These are phyloP conservation scores for Bellardia pandia DNA, from an alignment of 2,888 invertebrate genomes.

Conservation along the genomic window DNA sequence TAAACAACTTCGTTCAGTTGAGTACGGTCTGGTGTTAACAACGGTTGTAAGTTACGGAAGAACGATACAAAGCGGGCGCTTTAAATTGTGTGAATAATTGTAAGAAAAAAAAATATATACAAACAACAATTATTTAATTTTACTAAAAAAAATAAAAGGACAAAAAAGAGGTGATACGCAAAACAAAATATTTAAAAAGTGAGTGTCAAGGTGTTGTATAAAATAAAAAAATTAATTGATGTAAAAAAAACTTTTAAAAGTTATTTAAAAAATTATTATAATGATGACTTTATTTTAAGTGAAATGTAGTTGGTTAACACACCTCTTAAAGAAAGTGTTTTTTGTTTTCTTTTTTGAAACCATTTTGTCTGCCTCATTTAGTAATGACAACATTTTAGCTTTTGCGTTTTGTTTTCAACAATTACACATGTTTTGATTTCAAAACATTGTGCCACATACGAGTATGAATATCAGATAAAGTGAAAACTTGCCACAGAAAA, in stretches of 20 bases:
- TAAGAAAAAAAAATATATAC: constrained; percentile 1
- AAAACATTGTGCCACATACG: constrained; percentile 56
- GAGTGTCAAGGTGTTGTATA: constrained; percentile 49
- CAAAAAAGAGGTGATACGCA: not conserved
- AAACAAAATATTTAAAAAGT: constrained; percentile 27
- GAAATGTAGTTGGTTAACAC: constrained; percentile 16
- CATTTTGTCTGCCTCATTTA: constrained; percentile 50
- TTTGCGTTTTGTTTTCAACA: constrained; percentile 45
- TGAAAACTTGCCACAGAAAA: constrained; percentile 69
- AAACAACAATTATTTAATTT: constrained; percentile 23
- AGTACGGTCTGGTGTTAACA: constrained; percentile 73
- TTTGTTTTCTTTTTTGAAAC: not conserved
- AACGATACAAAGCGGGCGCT: constrained; percentile 25
- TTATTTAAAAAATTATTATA: not conserved
- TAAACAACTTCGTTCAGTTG: constrained; percentile 70
- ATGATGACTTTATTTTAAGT: not conserved
- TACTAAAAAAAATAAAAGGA: not conserved
- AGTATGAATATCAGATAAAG: constrained; percentile 52
- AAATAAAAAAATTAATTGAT: not conserved
- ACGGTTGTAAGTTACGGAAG: constrained; percentile 69
- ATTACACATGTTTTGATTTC: constrained; percentile 58
- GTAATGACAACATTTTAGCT: constrained; percentile 48
- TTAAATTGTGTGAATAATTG: constrained; percentile 16
- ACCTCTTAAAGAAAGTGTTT: constrained; percentile 63
- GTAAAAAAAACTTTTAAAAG: no score